Percentiles rank a stretch among this genome's conserved stretches.
phyloP scores from a whole-genome alignment of 2,797 vertebrate genomes.

The Diglossa cyanea region DNA sequence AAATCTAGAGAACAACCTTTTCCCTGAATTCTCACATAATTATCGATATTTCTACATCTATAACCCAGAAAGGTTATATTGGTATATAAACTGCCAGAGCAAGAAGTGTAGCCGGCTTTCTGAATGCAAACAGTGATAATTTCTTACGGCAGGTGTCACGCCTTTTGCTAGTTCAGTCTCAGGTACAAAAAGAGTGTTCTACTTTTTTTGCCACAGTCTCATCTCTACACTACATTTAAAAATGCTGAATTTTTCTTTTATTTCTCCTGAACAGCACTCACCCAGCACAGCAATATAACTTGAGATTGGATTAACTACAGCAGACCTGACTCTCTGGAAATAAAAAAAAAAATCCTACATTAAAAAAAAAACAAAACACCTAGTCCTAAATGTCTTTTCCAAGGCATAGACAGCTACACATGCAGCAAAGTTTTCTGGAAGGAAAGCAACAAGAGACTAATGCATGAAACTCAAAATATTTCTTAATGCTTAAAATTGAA shows the following conservation, averaged over 20 bases:
- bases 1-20: background rate
- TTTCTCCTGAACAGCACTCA: background rate
- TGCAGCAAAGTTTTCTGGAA: background rate
- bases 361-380: background rate
- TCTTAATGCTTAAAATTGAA: background rate
- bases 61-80: background rate
- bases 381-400: background rate
- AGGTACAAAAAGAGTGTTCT: background rate
- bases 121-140: background rate
- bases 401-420: background rate
- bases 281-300: background rate
- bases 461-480: background rate
- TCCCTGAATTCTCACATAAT: background rate
- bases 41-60: background rate
- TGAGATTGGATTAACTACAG: background rate
- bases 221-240: background rate
- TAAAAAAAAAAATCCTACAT: too few relatives aligned
- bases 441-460: background rate
- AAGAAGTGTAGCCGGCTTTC: background rate
- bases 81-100: background rate
- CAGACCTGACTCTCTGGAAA: background rate
- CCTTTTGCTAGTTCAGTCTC: background rate
- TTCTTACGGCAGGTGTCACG: background rate
- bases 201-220: background rate
- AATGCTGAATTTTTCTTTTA: background rate